Conservation (phyloP, 2,797 vertebrate genomes). For the Neosilurus mollespiculum region DNA sequence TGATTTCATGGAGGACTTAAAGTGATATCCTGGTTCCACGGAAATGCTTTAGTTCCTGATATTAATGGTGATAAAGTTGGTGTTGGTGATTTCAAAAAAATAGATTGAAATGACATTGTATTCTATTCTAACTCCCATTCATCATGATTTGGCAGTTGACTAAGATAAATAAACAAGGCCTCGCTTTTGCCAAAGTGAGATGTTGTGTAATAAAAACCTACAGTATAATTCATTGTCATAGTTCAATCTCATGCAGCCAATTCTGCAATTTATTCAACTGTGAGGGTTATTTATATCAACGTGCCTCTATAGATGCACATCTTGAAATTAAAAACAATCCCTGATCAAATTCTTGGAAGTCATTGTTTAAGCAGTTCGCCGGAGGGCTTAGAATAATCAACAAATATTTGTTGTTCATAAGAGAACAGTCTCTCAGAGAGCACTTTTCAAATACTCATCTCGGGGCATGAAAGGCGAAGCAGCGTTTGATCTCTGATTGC, state of each 20-base stretch:
- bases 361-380: conserved; percentile 4
- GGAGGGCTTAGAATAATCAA: conserved; percentile 36
- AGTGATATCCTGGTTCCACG: neutral
- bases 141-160: neutral
- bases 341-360: neutral
- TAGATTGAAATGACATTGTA: neutral
- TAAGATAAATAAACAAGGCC: neutral
- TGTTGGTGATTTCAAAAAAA: neutral
- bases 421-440: conserved; percentile 49
- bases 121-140: neutral
- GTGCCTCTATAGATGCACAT: neutral
- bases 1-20: neutral
- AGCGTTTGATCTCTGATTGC: conserved; percentile 49
- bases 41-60: neutral
- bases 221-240: neutral
- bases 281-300: neutral
- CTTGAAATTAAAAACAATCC: neutral
- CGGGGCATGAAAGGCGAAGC: conserved; percentile 44
- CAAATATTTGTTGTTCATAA: conserved; percentile 49
- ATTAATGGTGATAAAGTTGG: neutral
- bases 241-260: neutral
- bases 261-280: neutral
- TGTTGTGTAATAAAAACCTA: neutral
- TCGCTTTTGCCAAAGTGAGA: too few species aligned
- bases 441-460: conserved; percentile 40